These are phyloP conservation scores for Drosophila santomea DNA, from an alignment of 1,140 invertebrate species.

Conservation along the genomic window DNA sequence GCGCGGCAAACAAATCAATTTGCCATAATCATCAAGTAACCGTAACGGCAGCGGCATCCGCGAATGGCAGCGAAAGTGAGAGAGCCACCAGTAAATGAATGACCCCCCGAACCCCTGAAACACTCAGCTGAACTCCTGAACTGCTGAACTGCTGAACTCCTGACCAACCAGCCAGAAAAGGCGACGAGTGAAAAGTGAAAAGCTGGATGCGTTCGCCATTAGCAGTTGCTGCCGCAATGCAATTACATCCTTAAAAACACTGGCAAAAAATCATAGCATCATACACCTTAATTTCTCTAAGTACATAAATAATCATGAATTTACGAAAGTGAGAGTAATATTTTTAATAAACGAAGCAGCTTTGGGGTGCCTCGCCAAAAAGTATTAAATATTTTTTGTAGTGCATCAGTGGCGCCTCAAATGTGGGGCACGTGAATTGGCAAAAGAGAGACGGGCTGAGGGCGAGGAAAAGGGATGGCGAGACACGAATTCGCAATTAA, in stretches of 20 bases:
- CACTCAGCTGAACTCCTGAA: neutral
- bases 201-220: slow-evolving; percentile 28
- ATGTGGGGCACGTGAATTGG: slow-evolving; percentile 30
- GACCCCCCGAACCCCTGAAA: slow-evolving; percentile 8
- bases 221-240: slow-evolving; percentile 37
- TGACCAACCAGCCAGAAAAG: neutral
- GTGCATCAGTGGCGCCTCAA: slow-evolving; percentile 16
- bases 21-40: slow-evolving; percentile 72
- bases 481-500: slow-evolving; percentile 80
- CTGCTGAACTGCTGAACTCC: neutral
- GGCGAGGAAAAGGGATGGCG: slow-evolving; percentile 3
- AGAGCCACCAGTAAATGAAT: slow-evolving; percentile 39
- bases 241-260: slow-evolving; percentile 40
- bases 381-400: neutral
- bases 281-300: neutral
- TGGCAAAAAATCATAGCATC: neutral
- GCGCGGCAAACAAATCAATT: slow-evolving; percentile 76
- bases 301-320: neutral
- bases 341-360: too few relatives aligned
- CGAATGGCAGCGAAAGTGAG: slow-evolving; percentile 16
- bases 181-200: slow-evolving; percentile 28
- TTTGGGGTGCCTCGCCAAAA: too few relatives aligned
- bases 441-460: neutral
- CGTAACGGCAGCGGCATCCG: slow-evolving; percentile 15
- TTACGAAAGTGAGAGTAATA: too few relatives aligned